These are phyloP conservation scores for Eilema griseolum DNA, from an alignment of 2,888 invertebrate genomes.

Conservation along the genomic window DNA sequence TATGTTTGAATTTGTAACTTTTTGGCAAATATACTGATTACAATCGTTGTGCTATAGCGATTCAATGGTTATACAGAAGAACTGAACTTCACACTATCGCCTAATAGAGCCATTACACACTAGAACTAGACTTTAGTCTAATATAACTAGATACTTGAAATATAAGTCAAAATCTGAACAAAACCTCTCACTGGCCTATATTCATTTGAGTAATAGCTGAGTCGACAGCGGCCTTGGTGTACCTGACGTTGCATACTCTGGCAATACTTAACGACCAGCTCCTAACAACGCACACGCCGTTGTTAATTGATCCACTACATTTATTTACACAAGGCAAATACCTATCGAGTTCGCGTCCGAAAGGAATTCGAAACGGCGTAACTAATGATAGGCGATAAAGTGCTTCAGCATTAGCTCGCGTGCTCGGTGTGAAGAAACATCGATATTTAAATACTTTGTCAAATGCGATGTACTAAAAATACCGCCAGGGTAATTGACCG, in stretches of 20 bases:
- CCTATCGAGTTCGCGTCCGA: conserved; percentile 9
- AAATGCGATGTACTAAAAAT: conserved; percentile 15
- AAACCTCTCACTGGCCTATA: not conserved
- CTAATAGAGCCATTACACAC: too few relatives aligned
- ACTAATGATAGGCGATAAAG: conserved; percentile 9
- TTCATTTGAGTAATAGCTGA: not conserved
- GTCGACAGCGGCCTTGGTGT: not conserved
- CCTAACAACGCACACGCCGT: not conserved
- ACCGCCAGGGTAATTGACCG: conserved; percentile 19
- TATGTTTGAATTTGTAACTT: not conserved
- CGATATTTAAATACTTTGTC: conserved; percentile 11
- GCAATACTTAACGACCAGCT: not conserved
- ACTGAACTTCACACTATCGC: not conserved
- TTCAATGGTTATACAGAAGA: not conserved
- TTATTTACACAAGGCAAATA: conserved; percentile 7
- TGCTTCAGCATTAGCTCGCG: conserved; percentile 6
- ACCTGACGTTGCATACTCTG: not conserved
- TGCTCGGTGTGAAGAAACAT: conserved; percentile 9
- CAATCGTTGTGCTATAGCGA: not conserved
- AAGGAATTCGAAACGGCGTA: conserved; percentile 11
- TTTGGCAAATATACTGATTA: not conserved
- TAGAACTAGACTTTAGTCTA: not conserved
- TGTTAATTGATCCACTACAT: conserved; percentile 2
- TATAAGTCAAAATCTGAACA: not conserved
- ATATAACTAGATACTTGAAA: too few relatives aligned